Percentiles rank a stretch among this genome's conserved stretches.
These are phyloP conservation scores for Psittacula derbiana DNA, from an alignment of 2,797 vertebrate genomes.

Conservation along the genomic window DNA sequence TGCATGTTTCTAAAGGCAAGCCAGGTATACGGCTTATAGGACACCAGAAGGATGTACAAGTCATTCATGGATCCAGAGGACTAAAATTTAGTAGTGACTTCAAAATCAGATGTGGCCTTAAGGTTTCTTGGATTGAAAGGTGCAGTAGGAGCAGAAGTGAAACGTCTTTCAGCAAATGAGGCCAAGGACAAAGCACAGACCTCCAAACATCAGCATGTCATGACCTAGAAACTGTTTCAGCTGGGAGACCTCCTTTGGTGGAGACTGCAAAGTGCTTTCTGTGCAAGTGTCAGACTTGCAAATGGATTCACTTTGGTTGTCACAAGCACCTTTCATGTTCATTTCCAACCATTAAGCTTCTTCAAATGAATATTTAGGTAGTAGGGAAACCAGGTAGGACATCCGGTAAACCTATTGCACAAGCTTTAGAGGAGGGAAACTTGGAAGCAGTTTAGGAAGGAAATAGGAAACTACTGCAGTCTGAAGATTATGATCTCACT, in stretches of 20 bases:
- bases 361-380: background rate
- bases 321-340: background rate
- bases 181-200: background rate
- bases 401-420: background rate
- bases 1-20: background rate
- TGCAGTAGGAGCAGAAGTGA: background rate
- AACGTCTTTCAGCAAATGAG: background rate
- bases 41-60: background rate
- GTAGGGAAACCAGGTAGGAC: fast-evolving
- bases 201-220: background rate
- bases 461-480: background rate
- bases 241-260: background rate
- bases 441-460: background rate
- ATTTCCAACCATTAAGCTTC: background rate
- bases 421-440: background rate
- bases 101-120: background rate
- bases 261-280: background rate
- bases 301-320: background rate
- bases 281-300: background rate
- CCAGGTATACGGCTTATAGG: background rate
- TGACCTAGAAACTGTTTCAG: constrained; percentile 6
- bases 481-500: background rate
- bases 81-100: background rate
- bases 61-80: background rate
- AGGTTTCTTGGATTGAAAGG: background rate